Conservation (phyloP, 2,113 vertebrate genomes). For the Ailurus styani region DNA sequence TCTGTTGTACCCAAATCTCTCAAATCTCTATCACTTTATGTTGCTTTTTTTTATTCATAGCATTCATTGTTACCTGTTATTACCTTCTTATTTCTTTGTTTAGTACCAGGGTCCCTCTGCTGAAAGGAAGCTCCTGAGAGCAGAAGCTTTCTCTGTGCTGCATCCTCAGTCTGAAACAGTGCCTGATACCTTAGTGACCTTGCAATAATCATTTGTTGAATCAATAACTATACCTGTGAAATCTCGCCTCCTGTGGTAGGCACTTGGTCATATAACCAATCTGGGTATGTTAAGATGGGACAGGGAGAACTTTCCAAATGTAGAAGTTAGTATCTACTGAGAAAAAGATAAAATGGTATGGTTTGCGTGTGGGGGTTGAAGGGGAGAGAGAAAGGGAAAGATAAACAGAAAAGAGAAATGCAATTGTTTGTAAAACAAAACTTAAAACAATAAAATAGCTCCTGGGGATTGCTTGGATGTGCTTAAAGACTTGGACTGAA, state of each 20-base stretch:
- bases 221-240: neutral
- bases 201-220: neutral
- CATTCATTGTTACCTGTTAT: neutral
- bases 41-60: neutral
- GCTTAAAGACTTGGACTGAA: neutral
- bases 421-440: neutral
- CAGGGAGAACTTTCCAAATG: neutral
- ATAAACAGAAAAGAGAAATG: neutral
- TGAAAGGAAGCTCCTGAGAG: neutral
- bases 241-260: neutral
- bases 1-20: neutral
- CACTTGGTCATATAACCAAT: neutral
- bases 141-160: neutral
- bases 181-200: neutral
- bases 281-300: neutral
- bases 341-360: neutral
- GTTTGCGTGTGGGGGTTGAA: neutral
- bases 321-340: neutral
- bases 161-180: neutral
- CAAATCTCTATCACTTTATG: neutral
- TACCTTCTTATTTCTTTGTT: neutral
- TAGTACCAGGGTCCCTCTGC: neutral
- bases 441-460: neutral
- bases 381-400: neutral
- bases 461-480: neutral